Conservation (phyloP, 1,140 invertebrate species). For the Drosophila kohkoa region DNA sequence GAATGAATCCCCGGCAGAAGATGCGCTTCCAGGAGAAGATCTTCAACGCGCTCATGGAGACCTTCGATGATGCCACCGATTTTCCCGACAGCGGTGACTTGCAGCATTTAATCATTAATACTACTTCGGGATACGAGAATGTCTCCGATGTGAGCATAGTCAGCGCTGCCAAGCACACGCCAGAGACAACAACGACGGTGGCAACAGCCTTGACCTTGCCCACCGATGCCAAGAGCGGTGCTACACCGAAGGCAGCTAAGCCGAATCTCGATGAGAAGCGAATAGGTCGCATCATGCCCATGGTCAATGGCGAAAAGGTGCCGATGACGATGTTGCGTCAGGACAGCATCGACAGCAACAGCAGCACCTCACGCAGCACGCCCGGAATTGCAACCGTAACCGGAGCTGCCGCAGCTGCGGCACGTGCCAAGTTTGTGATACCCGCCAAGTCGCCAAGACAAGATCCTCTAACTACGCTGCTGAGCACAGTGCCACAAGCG, state of each 20-base stretch:
- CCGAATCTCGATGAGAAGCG: no score
- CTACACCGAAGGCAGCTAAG: no score
- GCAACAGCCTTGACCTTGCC: no score
- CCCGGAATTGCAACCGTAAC: neutral
- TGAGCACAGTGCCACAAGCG: neutral
- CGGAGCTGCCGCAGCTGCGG: neutral
- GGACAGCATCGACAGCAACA: constrained; percentile 53
- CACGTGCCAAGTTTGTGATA: constrained; percentile 11
- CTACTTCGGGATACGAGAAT: constrained; percentile 60
- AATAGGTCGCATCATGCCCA: constrained; percentile 47
- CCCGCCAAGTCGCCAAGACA: neutral
- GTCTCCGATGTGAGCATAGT: constrained; percentile 49
- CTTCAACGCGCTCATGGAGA: constrained; percentile 57
- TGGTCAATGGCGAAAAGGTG: constrained; percentile 30
- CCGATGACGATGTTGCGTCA: constrained; percentile 27
- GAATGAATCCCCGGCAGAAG: constrained; percentile 75
- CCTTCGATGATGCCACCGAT: constrained; percentile 67
- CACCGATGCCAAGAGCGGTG: no score
- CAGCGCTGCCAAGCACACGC: constrained; percentile 46
- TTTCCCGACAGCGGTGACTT: no score
- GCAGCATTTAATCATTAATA: no score
- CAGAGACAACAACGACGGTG: no score
- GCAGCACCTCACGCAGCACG: neutral
- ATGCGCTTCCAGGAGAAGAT: constrained; percentile 70
- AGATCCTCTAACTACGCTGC: constrained; percentile 9